Evolutionary conservation across 2,888 invertebrate species (phyloP).

Genomic region (Dasypogon diadema): DNA sequence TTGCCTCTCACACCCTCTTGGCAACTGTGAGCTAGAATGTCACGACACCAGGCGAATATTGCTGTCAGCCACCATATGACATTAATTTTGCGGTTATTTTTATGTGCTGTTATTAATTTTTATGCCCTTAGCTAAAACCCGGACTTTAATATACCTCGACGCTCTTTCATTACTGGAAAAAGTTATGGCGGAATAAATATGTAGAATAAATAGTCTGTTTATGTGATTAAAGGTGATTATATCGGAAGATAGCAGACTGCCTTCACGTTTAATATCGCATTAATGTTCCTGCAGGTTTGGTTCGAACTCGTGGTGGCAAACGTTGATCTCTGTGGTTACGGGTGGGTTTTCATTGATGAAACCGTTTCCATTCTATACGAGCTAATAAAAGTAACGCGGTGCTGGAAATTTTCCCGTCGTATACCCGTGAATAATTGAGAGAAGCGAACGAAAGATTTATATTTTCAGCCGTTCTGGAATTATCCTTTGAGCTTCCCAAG

Average conservation of each 20-base stretch:
- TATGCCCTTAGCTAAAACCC: conserved; percentile 10
- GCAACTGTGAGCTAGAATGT: no score
- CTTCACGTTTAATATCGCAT: conserved; percentile 30
- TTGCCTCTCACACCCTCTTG: neutral
- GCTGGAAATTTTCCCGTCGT: neutral
- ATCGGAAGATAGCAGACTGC: conserved; percentile 27
- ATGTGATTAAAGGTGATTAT: conserved; percentile 48
- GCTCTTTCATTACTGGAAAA: conserved; percentile 16
- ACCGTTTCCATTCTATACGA: conserved; percentile 12
- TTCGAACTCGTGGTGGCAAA: neutral
- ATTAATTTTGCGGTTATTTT: conserved; percentile 44
- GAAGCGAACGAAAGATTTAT: no score
- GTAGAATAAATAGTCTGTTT: conserved; percentile 32
- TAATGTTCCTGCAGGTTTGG: conserved; percentile 16
- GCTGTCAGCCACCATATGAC: conserved; percentile 23
- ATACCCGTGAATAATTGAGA: no score
- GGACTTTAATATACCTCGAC: neutral
- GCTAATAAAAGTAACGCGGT: neutral
- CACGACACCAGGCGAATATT: conserved; percentile 19
- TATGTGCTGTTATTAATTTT: conserved; percentile 45
- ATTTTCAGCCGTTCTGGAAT: no score
- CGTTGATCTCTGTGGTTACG: neutral
- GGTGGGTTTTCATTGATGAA: conserved; percentile 3
- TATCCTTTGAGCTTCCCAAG: no score
- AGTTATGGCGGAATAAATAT: conserved; percentile 38